A percentile compares a stretch with the other conserved stretches of the same genome.
These are phyloP conservation scores for Semotilus atromaculatus DNA, from an alignment of 2,797 vertebrate genomes.

Conservation along the genomic window DNA sequence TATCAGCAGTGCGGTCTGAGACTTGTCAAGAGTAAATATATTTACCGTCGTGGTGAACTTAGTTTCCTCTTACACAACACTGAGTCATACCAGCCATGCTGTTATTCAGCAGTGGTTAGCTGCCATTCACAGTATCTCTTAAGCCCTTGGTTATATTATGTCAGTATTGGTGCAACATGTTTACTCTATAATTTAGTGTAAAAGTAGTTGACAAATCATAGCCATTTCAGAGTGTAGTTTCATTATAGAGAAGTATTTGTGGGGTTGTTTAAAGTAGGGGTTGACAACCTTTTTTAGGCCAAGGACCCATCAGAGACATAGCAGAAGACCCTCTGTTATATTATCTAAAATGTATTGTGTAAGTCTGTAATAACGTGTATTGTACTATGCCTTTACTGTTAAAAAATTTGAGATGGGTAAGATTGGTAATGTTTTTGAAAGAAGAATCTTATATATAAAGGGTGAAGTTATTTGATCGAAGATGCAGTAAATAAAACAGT, in stretches of 20 bases:
- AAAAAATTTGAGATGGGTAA: neutral
- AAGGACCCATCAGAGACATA: neutral
- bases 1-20: neutral
- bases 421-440: neutral
- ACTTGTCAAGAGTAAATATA: slow-evolving; percentile 52
- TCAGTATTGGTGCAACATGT: slow-evolving; percentile 28
- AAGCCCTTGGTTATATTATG: neutral
- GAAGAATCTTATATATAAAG: neutral
- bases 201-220: neutral
- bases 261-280: neutral
- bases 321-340: neutral
- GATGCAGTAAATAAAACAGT: neutral
- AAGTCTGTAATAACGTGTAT: neutral
- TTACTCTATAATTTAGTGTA: slow-evolving; percentile 10
- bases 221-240: neutral
- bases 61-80: slow-evolving; percentile 45
- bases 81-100: slow-evolving; percentile 29
- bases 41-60: slow-evolving; percentile 49
- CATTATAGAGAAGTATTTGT: neutral
- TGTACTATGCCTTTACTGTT: neutral
- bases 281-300: neutral
- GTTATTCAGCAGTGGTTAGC: slow-evolving; percentile 13
- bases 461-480: neutral
- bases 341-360: neutral
- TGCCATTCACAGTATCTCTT: slow-evolving; percentile 19